Evolutionary conservation across 2,797 vertebrate species (phyloP).

Genomic region (Megalops cyprinoides): DNA sequence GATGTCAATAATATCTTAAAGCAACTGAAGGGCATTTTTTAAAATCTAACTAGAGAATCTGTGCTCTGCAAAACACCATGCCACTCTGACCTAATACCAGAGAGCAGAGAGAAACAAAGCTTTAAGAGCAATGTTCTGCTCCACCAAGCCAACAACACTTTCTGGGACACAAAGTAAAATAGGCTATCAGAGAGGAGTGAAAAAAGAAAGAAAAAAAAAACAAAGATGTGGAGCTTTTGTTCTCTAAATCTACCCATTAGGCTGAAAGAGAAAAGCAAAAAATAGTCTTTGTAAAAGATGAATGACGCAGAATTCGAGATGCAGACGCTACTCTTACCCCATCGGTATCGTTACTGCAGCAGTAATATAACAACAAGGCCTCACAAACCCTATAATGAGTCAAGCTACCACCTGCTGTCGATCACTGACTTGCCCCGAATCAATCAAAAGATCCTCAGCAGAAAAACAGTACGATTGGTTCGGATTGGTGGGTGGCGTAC

Average conservation of each 20-base stretch:
- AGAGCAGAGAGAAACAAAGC: neutral
- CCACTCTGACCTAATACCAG: neutral
- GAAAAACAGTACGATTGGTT: neutral
- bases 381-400: neutral
- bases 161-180: neutral
- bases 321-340: neutral
- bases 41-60: neutral
- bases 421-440: neutral
- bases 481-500: neutral
- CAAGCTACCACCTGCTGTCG: neutral
- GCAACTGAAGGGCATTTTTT: neutral
- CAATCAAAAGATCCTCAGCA: no score
- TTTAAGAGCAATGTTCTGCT: slow-evolving; percentile 3
- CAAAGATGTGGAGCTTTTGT: neutral
- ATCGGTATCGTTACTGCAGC: neutral
- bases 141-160: neutral
- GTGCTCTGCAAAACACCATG: neutral
- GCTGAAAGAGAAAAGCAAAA: neutral
- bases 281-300: neutral
- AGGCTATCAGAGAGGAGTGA: neutral
- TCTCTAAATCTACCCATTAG: neutral
- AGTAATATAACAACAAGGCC: neutral
- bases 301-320: neutral
- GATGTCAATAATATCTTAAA: neutral
- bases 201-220: neutral